Conservation (phyloP, 2,888 invertebrate species). For the Amiota mariae region DNA sequence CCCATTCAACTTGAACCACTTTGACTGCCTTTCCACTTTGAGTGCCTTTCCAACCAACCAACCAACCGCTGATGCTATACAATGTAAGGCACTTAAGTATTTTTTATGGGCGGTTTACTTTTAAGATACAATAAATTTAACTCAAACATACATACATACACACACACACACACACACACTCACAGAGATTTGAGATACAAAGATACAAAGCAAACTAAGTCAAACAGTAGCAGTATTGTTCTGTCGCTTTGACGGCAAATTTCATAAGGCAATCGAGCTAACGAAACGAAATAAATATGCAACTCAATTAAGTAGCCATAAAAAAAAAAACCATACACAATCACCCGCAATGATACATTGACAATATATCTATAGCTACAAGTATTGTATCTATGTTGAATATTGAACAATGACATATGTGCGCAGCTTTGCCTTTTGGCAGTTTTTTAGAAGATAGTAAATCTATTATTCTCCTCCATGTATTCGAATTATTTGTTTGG, state of each 20-base stretch:
- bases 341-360: neutral
- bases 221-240: constrained; percentile 21
- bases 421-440: neutral
- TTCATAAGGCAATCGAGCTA: neutral
- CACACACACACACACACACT: too few relatives aligned
- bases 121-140: constrained; percentile 63
- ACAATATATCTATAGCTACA: constrained; percentile 54
- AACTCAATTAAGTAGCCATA: constrained; percentile 66
- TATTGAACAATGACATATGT: constrained; percentile 16
- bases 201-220: too few relatives aligned
- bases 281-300: constrained; percentile 38
- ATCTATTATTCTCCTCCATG: too few relatives aligned
- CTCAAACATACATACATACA: constrained; percentile 40
- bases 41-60: neutral
- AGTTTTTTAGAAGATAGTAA: too few relatives aligned
- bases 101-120: constrained; percentile 58
- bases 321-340: constrained; percentile 29
- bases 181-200: too few relatives aligned
- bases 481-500: too few relatives aligned
- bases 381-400: too few relatives aligned
- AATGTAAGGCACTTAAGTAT: constrained; percentile 19
- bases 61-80: neutral
- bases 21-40: constrained; percentile 5
- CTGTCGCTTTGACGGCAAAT: constrained; percentile 20
- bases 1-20: constrained; percentile 11